Percentiles rank a stretch among this genome's conserved stretches.
Conservation (phyloP, 2,888 invertebrate species). For the Tolmerus cingulatus region DNA sequence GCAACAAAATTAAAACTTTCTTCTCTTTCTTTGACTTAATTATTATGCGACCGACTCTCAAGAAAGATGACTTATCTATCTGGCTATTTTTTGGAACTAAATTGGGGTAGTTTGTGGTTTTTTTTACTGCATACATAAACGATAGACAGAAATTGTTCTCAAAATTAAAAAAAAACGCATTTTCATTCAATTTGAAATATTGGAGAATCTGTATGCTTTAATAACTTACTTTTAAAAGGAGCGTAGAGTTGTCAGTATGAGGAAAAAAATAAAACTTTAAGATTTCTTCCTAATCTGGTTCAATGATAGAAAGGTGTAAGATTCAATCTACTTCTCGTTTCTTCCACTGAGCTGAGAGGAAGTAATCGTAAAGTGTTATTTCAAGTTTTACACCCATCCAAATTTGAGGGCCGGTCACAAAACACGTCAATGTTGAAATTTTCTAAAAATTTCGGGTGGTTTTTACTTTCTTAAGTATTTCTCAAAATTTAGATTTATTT, state of each 20-base stretch:
- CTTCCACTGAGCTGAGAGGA: not conserved
- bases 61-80: not conserved
- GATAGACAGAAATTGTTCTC: not conserved
- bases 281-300: not conserved
- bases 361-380: not conserved
- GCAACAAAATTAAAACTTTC: constrained; percentile 39
- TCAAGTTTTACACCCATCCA: constrained; percentile 35
- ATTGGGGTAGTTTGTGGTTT: not conserved
- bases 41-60: not conserved
- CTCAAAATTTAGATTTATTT: constrained; percentile 5
- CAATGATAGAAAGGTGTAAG: not conserved
- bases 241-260: not conserved
- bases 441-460: constrained; percentile 52
- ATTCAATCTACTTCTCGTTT: not conserved
- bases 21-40: not conserved
- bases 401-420: not conserved
- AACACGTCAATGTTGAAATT: not conserved
- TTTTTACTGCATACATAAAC: too few relatives aligned
- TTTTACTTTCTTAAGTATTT: not conserved
- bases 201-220: not conserved
- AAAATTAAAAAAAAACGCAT: not conserved
- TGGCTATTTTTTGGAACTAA: not conserved
- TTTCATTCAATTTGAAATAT: not conserved
- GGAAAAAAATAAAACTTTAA: not conserved
- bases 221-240: not conserved